Evolutionary conservation across 2,888 invertebrate species (phyloP).

Genomic region (Scaptodrosophila latifasciaeformis): DNA sequence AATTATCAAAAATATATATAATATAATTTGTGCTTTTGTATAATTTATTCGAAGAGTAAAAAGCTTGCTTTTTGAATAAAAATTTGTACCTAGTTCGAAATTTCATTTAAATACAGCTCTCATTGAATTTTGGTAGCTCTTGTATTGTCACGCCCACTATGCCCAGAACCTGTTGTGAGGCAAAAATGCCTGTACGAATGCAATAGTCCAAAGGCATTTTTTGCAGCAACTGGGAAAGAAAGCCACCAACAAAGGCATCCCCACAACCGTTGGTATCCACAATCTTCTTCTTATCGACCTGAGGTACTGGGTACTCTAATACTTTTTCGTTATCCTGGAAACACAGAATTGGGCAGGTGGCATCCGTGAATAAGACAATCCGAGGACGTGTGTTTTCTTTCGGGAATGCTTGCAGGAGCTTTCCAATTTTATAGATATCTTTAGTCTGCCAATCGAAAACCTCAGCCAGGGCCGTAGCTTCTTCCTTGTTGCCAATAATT

Average conservation of each 20-base stretch:
- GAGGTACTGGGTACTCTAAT: constrained; percentile 45
- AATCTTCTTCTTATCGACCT: constrained; percentile 27
- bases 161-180: constrained; percentile 39
- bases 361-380: constrained; percentile 42
- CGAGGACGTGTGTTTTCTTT: constrained; percentile 37
- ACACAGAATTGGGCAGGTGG: constrained; percentile 37
- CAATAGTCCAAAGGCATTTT: constrained; percentile 54
- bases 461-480: constrained; percentile 36
- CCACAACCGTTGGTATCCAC: constrained; percentile 53
- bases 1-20: too few relatives aligned
- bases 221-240: constrained; percentile 49
- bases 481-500: constrained; percentile 50
- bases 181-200: constrained; percentile 53
- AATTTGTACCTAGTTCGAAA: too few relatives aligned
- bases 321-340: constrained; percentile 42
- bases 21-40: too few relatives aligned
- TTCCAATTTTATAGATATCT: constrained; percentile 47
- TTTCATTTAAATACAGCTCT: constrained; percentile 33
- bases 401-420: constrained; percentile 32
- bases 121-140: constrained; percentile 38
- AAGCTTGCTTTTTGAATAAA: too few relatives aligned
- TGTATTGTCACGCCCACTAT: constrained; percentile 42
- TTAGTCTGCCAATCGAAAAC: constrained; percentile 33
- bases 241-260: constrained; percentile 57
- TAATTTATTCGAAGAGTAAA: too few relatives aligned